Conservation (phyloP, 2,888 invertebrate genomes). For the Chrysopilus asiliformis region DNA sequence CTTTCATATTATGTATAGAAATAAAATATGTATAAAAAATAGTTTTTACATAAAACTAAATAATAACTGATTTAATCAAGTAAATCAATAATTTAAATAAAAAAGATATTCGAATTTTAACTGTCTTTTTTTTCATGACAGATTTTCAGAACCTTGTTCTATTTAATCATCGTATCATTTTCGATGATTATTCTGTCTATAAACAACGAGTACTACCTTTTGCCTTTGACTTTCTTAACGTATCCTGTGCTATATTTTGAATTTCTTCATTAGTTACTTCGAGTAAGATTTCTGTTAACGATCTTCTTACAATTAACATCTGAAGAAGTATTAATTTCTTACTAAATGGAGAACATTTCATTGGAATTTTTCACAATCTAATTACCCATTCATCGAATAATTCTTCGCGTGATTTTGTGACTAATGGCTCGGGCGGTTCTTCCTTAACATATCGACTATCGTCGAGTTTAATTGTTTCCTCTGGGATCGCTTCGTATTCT, state of each 20-base stretch:
- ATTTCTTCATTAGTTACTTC: constrained; percentile 91
- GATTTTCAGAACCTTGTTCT: too few species aligned
- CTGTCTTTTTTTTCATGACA: too few species aligned
- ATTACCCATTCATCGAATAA: constrained; percentile 50
- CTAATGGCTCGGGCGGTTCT: constrained; percentile 19
- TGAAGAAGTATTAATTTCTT: constrained; percentile 26
- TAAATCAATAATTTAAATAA: background rate
- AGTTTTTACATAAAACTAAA: too few species aligned
- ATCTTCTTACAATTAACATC: constrained; percentile 79
- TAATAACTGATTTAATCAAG: background rate
- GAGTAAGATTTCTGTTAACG: constrained; percentile 84
- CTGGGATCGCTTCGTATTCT: too few species aligned
- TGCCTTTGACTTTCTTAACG: constrained; percentile 59
- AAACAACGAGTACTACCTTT: constrained; percentile 69
- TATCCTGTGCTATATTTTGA: constrained; percentile 68
- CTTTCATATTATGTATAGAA: too few species aligned
- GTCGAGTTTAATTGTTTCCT: too few species aligned
- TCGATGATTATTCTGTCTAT: too few species aligned
- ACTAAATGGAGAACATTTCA: constrained; percentile 9
- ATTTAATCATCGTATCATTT: too few species aligned
- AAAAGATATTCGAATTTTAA: background rate
- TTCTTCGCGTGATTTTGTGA: constrained; percentile 42
- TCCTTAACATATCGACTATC: too few species aligned
- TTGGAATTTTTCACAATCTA: constrained; percentile 7
- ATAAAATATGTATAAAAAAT: too few species aligned